Percentiles rank a stretch among this genome's conserved stretches.
Conservation (phyloP, 2,113 vertebrate genomes). For the Hepsetus odoe region DNA sequence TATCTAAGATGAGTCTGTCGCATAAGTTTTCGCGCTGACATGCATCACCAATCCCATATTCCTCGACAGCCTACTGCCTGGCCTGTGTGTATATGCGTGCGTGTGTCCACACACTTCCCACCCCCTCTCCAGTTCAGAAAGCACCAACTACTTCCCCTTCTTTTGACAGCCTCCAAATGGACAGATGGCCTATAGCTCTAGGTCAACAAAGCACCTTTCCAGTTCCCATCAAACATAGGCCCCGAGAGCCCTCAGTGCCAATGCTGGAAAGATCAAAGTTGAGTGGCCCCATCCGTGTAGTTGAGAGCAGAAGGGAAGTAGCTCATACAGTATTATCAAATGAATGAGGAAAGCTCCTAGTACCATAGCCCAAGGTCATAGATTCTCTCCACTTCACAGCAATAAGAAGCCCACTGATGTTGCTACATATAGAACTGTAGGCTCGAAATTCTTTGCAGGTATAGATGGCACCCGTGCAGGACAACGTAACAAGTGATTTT, state of each 20-base stretch:
- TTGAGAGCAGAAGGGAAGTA: conserved; percentile 8
- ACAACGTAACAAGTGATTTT: not conserved
- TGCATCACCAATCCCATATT: conserved; percentile 24
- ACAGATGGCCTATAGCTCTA: not conserved
- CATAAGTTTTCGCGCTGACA: conserved; percentile 9
- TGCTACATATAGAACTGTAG: not conserved
- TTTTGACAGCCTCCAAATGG: conserved; percentile 18
- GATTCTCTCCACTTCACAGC: not conserved
- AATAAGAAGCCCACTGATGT: not conserved
- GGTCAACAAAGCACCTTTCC: conserved; percentile 33
- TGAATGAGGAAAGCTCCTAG: conserved; percentile 5
- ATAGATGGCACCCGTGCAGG: not conserved
- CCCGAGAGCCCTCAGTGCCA: conserved; percentile 15
- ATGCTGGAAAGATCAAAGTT: conserved; percentile 37
- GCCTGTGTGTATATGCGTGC: not conserved
- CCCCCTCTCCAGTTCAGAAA: conserved; percentile 9
- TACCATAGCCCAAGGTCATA: not conserved
- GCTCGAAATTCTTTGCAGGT: not conserved
- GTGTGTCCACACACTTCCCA: not conserved
- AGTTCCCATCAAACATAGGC: conserved; percentile 29
- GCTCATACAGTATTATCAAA: conserved; percentile 2
- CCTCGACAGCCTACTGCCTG: conserved; percentile 18
- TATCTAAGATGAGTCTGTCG: conserved; percentile 24
- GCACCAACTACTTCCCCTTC: conserved; percentile 3
- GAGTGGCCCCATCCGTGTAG: conserved; percentile 4